Evolutionary conservation across 2,113 vertebrate species (phyloP), one percentile per base, ranked within the genome.

Genomic region (Calypte anna): DNA sequence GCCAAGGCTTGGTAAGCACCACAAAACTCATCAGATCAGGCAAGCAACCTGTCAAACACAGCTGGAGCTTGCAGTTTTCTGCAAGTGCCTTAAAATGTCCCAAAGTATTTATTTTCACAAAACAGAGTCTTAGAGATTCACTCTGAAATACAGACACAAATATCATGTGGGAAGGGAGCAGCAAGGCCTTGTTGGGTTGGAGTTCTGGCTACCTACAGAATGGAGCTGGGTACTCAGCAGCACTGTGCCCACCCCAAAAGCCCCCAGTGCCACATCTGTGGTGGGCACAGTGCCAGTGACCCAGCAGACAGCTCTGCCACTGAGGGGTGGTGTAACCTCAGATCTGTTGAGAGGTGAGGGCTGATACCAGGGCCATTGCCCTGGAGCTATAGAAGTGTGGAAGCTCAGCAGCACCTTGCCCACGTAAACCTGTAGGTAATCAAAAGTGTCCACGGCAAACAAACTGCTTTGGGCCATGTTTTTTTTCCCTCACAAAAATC

Each of bases 251-350:
- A 12, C 25, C 68, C 53, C 55, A 28, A 28, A 48, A 54, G 43
- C 21, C 24, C 51, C 73, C 1, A 1, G 25, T 1, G 2, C 23
- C 8, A 11, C 1, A 2, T 11, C 51, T 38, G 15, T 83, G 55
- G 43, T 66, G 64, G 57, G 23, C 63, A 74, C 51, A 40, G 31
- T 3, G 18, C 25, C 64, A 67, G 40, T 28, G 28, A 58, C 19
- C 23, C 64, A 63, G 11, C 1, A 31, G 40, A 27, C 64, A 54
- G 30, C 51, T 69, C 40, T 53, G 73, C n/a, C 59, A 69, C 62
- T 6, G 43, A 83, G n/a, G 7, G 23, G 2, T 63, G 55, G 20
- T 44, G 38, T 1, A 53, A 24, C 25, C 64, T 67, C 0, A 0
- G 3, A 21, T 21, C 3, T 4, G 51, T 40, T 46, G 48, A 70